Base-by-base conservation (phyloP, 2,888 invertebrate genomes). In the Ypsolopha scabrella region DNA sequence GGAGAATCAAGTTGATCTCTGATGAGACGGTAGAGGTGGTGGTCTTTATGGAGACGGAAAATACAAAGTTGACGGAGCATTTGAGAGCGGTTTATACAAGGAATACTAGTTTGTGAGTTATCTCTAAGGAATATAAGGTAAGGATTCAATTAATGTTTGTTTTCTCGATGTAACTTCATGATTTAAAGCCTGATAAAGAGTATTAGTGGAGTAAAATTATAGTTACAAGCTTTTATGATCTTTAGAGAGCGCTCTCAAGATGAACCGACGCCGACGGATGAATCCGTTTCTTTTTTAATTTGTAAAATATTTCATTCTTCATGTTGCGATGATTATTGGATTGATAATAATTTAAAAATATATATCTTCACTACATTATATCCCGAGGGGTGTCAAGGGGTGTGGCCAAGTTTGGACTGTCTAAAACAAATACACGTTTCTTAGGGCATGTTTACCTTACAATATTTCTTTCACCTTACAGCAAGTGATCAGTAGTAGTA, bases 1-100 rank as follows among this genome's bases (percentile, higher is more conserved):
- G 90, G 36, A 60, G 68, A 36, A 67, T 87, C 3, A 79, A 64
- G 55, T 60, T 70, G 34, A 36, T 80, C 0, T 59, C 63, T 14
- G 65, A 75, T 0, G 68, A 78, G 37, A 69, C 62, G 0, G 63
- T 90, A 53, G 77, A 88, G 59, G 68, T 88, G 1, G 68, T 70
- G 33, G 49, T 89, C 7, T 79, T 57, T 41, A 90, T 90, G 90
- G 87, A 87, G 43, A 90, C 90, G 0, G 75, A 80, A n/a, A 78
- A 65, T 6, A 88, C 87, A 8, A 79, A 86, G 0, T 44, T 89
- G 52, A 83, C 82, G 1, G 80, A 88, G 58, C 90, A 90, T 73
- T 74, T 90, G 50, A 74, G 70, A 48, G 88, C 87, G 6, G 65
- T 75, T 41, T 90, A 90, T 63, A 70, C 67, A 8, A 88, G 24